A percentile compares a stretch with the other conserved stretches of the same genome.
Conservation (phyloP, 2,888 invertebrate genomes). For the Physocephala rufipes region DNA sequence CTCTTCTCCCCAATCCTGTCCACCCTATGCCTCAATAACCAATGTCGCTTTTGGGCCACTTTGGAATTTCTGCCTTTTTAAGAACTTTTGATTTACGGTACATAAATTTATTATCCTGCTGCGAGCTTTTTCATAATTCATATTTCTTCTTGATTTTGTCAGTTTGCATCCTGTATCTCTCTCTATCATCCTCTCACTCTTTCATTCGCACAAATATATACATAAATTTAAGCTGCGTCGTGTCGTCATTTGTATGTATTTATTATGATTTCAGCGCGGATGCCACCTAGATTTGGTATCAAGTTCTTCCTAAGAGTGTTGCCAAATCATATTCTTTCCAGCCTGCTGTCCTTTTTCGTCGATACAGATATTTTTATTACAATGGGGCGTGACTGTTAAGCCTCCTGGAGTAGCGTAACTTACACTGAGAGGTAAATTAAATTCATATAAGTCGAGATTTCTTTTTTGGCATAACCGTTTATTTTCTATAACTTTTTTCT, state of each 20-base stretch:
- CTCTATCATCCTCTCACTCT: too few species aligned
- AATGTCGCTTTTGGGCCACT: too few species aligned
- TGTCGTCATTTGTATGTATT: too few species aligned
- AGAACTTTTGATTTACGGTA: slow-evolving; percentile 59
- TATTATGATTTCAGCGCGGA: too few species aligned
- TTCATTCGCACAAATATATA: too few species aligned
- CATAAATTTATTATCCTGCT: slow-evolving; percentile 56
- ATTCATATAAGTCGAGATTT: slow-evolving; percentile 33
- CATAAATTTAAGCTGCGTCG: too few species aligned
- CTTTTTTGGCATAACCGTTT: slow-evolving; percentile 26
- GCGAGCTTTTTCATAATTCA: slow-evolving; percentile 32
- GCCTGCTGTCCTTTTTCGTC: slow-evolving; percentile 7
- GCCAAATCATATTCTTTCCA: slow-evolving; percentile 15
- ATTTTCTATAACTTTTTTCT: slow-evolving; percentile 9
- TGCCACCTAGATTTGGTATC: background rate
- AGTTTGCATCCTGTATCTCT: too few species aligned
- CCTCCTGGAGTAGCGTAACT: slow-evolving; percentile 33
- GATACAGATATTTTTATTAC: slow-evolving; percentile 30
- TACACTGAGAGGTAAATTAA: slow-evolving; percentile 31
- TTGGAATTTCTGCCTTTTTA: too few species aligned
- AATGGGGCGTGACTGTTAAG: slow-evolving; percentile 24
- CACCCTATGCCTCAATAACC: too few species aligned
- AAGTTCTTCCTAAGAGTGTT: background rate
- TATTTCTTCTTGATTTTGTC: background rate
- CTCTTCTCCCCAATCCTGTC: too few species aligned